These are phyloP conservation scores for Brachyptera risi DNA, from an alignment of 2,888 invertebrate species.

Conservation along the genomic window DNA sequence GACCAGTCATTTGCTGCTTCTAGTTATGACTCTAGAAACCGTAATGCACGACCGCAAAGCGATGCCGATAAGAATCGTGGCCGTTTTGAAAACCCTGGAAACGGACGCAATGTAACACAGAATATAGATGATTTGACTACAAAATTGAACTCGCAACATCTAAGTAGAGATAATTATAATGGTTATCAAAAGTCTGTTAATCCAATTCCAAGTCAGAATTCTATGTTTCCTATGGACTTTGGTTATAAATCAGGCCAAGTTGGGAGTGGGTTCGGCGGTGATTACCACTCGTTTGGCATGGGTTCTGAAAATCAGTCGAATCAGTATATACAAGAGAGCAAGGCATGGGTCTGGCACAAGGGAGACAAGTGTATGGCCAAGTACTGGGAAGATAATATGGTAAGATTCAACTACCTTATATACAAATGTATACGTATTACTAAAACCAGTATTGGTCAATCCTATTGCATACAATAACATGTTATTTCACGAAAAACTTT, in stretches of 20 bases:
- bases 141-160: background rate
- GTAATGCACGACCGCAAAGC: background rate
- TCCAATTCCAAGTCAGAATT: background rate
- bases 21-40: constrained; percentile 7
- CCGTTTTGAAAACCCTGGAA: background rate
- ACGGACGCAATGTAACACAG: background rate
- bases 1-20: background rate
- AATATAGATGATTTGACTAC: background rate
- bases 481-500: no score
- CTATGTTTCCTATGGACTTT: constrained; percentile 6
- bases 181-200: background rate
- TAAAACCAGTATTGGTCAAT: no score
- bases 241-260: background rate
- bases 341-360: constrained; percentile 59
- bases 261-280: constrained; percentile 11
- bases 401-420: no score
- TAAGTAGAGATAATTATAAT: constrained; percentile 1
- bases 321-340: constrained; percentile 29
- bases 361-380: constrained; percentile 85
- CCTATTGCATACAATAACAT: no score
- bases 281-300: constrained; percentile 15
- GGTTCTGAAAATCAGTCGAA: constrained; percentile 13
- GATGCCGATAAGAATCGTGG: background rate
- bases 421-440: no score
- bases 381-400: constrained; percentile 90